phyloP scores from a whole-genome alignment of 2,888 invertebrate species.

The Dolichopus griseipennis region DNA sequence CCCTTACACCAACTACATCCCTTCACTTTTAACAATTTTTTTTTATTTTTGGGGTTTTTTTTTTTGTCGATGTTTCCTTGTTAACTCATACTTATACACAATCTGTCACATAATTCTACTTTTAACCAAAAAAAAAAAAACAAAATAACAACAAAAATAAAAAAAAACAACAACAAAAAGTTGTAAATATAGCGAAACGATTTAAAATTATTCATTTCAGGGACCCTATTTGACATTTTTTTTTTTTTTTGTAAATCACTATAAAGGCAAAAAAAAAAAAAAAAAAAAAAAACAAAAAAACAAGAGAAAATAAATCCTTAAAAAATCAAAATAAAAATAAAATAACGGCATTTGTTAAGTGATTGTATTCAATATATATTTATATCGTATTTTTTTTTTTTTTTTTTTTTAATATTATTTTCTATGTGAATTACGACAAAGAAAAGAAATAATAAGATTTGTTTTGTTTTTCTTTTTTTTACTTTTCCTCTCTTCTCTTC shows the following conservation, averaged over 20 bases:
- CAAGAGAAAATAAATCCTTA: too few species aligned
- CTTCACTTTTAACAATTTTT: too few species aligned
- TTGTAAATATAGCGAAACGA: slow-evolving; percentile 1
- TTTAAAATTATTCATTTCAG: slow-evolving; percentile 1
- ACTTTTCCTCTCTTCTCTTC: not conserved
- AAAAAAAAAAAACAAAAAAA: not conserved
- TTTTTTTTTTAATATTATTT: not conserved
- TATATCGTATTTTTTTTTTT: too few species aligned
- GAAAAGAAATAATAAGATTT: not conserved
- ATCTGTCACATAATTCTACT: too few species aligned
- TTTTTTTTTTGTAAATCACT: not conserved
- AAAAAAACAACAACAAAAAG: too few species aligned
- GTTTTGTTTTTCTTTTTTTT: not conserved
- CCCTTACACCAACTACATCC: too few species aligned
- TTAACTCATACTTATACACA: too few species aligned
- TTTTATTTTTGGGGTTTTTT: too few species aligned
- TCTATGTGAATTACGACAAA: not conserved
- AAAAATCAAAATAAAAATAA: too few species aligned
- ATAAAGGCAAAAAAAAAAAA: not conserved
- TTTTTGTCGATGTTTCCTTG: too few species aligned
- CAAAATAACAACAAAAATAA: too few species aligned
- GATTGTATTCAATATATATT: not conserved
- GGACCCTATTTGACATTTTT: not conserved
- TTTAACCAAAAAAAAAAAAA: too few species aligned
- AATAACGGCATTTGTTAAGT: not conserved